Percentiles rank a stretch among this genome's conserved stretches.
phyloP scores from a whole-genome alignment of 2,113 vertebrate genomes.

The Noturus placidus region DNA sequence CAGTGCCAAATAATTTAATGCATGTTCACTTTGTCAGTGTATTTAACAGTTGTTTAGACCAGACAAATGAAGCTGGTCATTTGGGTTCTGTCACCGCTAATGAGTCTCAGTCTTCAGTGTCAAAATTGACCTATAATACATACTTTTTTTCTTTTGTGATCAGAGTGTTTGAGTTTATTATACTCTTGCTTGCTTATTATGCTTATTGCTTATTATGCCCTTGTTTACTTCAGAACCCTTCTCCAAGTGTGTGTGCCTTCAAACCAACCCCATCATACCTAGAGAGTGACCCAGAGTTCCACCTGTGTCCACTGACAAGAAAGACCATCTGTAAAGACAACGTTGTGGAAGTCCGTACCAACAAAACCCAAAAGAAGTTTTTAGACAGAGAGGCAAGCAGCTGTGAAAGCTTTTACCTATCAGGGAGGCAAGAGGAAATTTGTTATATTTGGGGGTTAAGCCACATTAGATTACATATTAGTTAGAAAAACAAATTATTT shows the following conservation, averaged over 20 bases:
- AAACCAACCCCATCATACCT: conserved; percentile 74
- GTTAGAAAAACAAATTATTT: not conserved
- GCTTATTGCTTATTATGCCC: not conserved
- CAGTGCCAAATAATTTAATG: not conserved
- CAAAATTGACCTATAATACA: not conserved
- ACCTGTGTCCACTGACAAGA: conserved; percentile 83
- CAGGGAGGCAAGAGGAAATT: not conserved
- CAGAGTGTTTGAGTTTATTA: not conserved
- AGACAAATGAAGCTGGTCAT: not conserved
- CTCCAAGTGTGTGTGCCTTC: conserved; percentile 76
- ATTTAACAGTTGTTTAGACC: not conserved
- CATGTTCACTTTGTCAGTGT: not conserved
- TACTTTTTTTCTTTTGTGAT: not conserved
- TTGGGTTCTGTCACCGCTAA: not conserved
- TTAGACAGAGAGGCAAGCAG: conserved; percentile 75
- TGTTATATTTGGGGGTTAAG: not conserved
- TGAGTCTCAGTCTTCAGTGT: not conserved
- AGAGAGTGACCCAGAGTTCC: conserved; percentile 80
- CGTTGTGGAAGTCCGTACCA: conserved; percentile 59
- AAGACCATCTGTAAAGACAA: conserved; percentile 65
- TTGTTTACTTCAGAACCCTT: conserved; percentile 79
- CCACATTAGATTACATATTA: not conserved
- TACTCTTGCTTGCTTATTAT: not conserved
- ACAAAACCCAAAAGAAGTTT: conserved; percentile 73
- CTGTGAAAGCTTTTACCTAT: not conserved